Conservation (phyloP, 37 sponge, comb jelly and placozoan genomes). For the Theonella swinhoei region DNA sequence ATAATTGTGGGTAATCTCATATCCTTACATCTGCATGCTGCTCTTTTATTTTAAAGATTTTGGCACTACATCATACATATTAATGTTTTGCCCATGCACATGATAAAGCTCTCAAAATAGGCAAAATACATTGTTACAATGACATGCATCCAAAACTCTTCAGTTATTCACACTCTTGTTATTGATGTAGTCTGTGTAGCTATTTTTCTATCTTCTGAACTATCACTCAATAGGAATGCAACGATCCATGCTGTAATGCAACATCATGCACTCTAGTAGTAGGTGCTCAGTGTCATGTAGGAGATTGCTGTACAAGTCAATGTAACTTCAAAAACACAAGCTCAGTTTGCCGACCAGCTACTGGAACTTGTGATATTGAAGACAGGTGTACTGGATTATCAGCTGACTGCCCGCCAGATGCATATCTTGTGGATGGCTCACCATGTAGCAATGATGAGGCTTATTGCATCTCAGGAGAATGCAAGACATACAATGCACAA, state of each 20-base stretch:
- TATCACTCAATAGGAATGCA: slow-evolving; percentile 76
- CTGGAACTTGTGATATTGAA: slow-evolving; percentile 51
- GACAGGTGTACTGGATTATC: slow-evolving; percentile 53
- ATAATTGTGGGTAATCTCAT: no score
- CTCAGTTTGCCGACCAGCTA: slow-evolving; percentile 34
- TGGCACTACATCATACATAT: no score
- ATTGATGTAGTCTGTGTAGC: no score
- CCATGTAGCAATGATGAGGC: slow-evolving; percentile 34
- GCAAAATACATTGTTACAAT: neutral
- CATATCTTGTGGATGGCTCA: slow-evolving; percentile 22
- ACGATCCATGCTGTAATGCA: slow-evolving; percentile 80
- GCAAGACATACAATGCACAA: slow-evolving; percentile 25
- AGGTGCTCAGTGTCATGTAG: slow-evolving; percentile 60
- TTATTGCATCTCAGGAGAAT: slow-evolving; percentile 45
- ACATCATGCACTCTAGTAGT: slow-evolving; percentile 57
- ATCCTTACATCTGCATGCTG: no score
- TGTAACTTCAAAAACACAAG: slow-evolving; percentile 29
- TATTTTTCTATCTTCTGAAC: no score
- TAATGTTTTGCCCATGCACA: no score
- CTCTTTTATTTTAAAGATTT: no score
- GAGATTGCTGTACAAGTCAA: slow-evolving; percentile 48
- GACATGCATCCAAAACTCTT: no score
- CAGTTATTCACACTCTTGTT: no score
- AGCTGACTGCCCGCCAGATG: slow-evolving; percentile 52
- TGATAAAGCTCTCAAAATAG: neutral